Evolutionary conservation across 2,113 vertebrate species (phyloP).

Genomic region (Corydoras sp.): DNA sequence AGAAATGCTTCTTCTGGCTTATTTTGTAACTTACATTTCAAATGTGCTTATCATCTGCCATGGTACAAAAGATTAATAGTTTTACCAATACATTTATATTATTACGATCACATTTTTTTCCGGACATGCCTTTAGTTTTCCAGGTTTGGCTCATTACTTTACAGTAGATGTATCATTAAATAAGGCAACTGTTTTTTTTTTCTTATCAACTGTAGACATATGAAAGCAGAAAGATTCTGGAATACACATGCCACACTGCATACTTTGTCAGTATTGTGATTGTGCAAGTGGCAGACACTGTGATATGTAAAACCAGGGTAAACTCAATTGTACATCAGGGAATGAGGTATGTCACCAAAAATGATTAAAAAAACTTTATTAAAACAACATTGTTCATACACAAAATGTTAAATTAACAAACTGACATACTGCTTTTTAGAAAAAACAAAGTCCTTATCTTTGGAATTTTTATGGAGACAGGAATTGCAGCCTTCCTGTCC

Average conservation of each 20-base stretch:
- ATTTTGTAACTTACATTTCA: no score
- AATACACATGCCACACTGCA: slow-evolving; percentile 89
- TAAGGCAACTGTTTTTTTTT: neutral
- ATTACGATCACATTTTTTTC: no score
- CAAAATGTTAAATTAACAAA: neutral
- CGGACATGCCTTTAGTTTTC: no score
- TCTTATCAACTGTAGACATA: slow-evolving; percentile 70
- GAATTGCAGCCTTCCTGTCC: slow-evolving; percentile 69
- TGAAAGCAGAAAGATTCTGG: slow-evolving; percentile 84
- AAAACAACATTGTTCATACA: no score
- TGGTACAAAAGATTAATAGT: no score
- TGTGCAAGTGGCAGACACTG: slow-evolving; percentile 84
- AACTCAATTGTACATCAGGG: slow-evolving; percentile 89
- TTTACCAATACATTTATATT: no score
- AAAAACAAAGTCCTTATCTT: slow-evolving; percentile 74
- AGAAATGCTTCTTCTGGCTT: no score
- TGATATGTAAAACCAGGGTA: slow-evolving; percentile 88
- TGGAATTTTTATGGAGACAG: slow-evolving; percentile 70
- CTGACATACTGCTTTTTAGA: neutral
- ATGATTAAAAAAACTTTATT: neutral
- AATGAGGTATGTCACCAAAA: slow-evolving; percentile 78
- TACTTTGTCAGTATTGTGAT: slow-evolving; percentile 87
- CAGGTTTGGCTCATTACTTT: no score
- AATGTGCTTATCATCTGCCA: no score
- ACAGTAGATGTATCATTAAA: neutral